Percentiles rank a stretch among this genome's conserved stretches.
phyloP scores from a whole-genome alignment of 1,140 invertebrate genomes.

The Spodoptera litura region DNA sequence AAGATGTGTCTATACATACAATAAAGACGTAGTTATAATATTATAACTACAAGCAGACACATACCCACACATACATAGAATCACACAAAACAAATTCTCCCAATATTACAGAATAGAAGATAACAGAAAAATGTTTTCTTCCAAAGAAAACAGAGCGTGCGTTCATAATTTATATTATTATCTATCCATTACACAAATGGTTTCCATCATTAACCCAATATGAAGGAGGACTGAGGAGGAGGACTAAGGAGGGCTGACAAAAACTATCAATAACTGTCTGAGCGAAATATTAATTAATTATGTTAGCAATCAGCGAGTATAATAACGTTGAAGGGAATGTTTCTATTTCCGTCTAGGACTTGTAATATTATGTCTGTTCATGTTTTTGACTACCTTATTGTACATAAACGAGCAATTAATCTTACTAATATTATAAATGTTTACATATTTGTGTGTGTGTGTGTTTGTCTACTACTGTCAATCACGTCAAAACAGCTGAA shows the following conservation, averaged over 20 bases:
- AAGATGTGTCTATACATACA: no score
- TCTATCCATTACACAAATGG: slow-evolving; percentile 46
- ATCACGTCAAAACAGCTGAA: no score
- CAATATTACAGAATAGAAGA: neutral
- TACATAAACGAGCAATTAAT: no score
- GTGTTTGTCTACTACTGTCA: no score
- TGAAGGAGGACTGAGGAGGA: neutral
- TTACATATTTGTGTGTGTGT: no score
- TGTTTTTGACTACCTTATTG: neutral
- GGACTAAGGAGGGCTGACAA: slow-evolving; percentile 33
- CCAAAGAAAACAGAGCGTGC: neutral
- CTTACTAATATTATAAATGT: no score
- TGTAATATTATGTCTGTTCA: neutral
- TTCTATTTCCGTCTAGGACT: neutral
- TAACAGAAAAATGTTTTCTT: slow-evolving; percentile 6
- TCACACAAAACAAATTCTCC: neutral
- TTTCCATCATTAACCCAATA: slow-evolving; percentile 44
- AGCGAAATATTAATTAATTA: slow-evolving; percentile 43
- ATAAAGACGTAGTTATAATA: no score
- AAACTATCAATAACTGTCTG: slow-evolving; percentile 51
- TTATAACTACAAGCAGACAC: no score
- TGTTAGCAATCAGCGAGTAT: slow-evolving; percentile 24
- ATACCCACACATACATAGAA: neutral
- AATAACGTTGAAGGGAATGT: neutral
- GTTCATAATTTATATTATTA: slow-evolving; percentile 49